Percentiles rank a stretch among this genome's conserved stretches.
Evolutionary conservation across 1,140 invertebrate species (phyloP).

Genomic region (Leptinotarsa lineolata): DNA sequence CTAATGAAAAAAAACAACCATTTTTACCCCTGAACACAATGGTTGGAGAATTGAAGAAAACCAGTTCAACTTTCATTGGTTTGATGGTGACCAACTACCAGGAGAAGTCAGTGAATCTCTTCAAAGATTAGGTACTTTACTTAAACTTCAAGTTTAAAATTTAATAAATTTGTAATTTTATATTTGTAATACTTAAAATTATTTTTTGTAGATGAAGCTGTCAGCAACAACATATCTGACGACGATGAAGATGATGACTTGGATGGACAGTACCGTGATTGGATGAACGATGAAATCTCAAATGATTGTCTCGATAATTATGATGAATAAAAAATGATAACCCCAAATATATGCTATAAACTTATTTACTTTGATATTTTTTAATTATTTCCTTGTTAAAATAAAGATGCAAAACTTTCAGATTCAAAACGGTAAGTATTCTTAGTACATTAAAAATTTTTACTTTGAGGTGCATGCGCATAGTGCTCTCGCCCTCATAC

Average conservation of each 20-base stretch:
- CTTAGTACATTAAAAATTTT: no score
- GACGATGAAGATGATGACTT: constrained; percentile 34
- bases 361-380: constrained; percentile 22
- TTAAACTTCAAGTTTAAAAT: constrained; percentile 28
- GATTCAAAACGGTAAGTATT: no score
- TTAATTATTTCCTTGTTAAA: constrained; percentile 23
- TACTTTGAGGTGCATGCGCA: no score
- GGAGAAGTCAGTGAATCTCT: constrained; percentile 33
- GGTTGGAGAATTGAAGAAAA: constrained; percentile 38
- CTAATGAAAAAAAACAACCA: constrained; percentile 30
- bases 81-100: constrained; percentile 40
- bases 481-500: no score
- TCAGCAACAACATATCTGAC: constrained; percentile 28
- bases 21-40: constrained; percentile 36
- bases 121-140: constrained; percentile 35
- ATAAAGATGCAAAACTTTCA: constrained; percentile 10
- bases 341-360: constrained; percentile 26
- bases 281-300: constrained; percentile 33
- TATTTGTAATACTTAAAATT: constrained; percentile 22
- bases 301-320: constrained; percentile 33
- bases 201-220: constrained; percentile 33
- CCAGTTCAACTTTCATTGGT: constrained; percentile 38
- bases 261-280: constrained; percentile 30
- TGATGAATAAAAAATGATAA: constrained; percentile 34
- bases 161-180: constrained; percentile 18